phyloP scores from a whole-genome alignment of 2,113 vertebrate genomes.

The Mola mola region DNA sequence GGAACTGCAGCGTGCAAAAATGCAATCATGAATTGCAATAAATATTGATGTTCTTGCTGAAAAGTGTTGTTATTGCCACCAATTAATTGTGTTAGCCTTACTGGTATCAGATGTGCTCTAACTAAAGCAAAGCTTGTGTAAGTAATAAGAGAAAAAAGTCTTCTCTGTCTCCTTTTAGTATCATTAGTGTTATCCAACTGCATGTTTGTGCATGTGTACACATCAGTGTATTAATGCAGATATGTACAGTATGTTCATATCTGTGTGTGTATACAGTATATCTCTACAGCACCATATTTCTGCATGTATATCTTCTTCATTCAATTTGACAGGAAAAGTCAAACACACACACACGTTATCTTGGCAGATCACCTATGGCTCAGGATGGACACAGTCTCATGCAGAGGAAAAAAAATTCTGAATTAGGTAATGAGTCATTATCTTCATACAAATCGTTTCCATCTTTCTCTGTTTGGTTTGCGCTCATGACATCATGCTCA shows the following conservation, averaged over 20 bases:
- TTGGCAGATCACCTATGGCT: slow-evolving; percentile 39
- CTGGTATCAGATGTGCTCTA: slow-evolving; percentile 8
- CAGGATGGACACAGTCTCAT: slow-evolving; percentile 22
- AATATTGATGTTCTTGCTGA: slow-evolving; percentile 5
- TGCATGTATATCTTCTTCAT: background rate
- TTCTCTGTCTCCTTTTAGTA: background rate
- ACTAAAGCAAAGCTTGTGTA: slow-evolving; percentile 10
- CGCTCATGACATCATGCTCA: slow-evolving; percentile 50
- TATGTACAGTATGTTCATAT: background rate
- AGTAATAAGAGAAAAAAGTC: slow-evolving; percentile 6
- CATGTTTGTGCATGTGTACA: too few species aligned
- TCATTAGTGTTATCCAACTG: background rate
- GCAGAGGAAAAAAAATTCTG: slow-evolving; percentile 22
- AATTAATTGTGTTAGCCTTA: slow-evolving; percentile 1
- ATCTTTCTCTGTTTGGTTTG: slow-evolving; percentile 41
- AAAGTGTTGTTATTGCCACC: background rate
- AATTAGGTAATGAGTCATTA: slow-evolving; percentile 41
- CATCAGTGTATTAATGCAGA: background rate
- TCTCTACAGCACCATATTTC: background rate
- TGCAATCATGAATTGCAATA: background rate
- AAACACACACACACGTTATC: slow-evolving; percentile 1
- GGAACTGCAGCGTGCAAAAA: background rate
- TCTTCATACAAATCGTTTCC: slow-evolving; percentile 42
- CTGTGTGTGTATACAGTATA: background rate
- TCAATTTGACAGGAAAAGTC: slow-evolving; percentile 8